Conservation (phyloP, 2,888 invertebrate species). For the Venusia cambrica region DNA sequence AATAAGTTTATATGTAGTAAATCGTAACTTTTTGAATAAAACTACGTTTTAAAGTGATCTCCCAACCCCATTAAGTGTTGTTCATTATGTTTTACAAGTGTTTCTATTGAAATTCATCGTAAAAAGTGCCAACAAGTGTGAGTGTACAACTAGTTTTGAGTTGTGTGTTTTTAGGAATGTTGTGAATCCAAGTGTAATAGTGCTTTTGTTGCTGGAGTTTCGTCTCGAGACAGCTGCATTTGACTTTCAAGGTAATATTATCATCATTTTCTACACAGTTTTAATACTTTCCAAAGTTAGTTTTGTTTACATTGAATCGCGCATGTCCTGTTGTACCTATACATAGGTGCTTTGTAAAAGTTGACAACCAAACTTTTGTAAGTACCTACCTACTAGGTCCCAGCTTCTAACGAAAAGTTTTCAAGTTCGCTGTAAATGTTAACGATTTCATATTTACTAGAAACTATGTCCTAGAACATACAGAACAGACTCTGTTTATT, state of each 20-base stretch:
- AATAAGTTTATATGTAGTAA: constrained; percentile 62
- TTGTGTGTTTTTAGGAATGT: constrained; percentile 62
- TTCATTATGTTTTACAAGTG: constrained; percentile 42
- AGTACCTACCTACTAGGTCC: too few species aligned
- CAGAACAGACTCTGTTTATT: too few species aligned
- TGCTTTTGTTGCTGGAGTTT: constrained; percentile 54
- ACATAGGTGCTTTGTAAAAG: constrained; percentile 33
- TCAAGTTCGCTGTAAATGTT: too few species aligned
- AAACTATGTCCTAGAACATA: too few species aligned
- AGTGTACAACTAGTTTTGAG: constrained; percentile 37
- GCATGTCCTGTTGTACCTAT: constrained; percentile 58
- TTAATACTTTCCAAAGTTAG: constrained; percentile 57
- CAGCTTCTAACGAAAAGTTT: constrained; percentile 20
- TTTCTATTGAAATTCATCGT: constrained; percentile 49
- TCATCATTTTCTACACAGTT: constrained; percentile 36
- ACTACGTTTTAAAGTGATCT: constrained; percentile 47
- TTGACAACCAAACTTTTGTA: constrained; percentile 16
- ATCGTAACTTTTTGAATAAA: constrained; percentile 43
- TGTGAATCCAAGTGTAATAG: constrained; percentile 72
- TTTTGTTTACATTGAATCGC: constrained; percentile 72
- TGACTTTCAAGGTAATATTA: constrained; percentile 56
- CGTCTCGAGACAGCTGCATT: constrained; percentile 47
- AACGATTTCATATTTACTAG: too few species aligned
- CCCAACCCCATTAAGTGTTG: constrained; percentile 36
- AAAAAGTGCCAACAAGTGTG: constrained; percentile 50